Conservation (phyloP, 2,113 vertebrate genomes). For the Nycticebus coucang region DNA sequence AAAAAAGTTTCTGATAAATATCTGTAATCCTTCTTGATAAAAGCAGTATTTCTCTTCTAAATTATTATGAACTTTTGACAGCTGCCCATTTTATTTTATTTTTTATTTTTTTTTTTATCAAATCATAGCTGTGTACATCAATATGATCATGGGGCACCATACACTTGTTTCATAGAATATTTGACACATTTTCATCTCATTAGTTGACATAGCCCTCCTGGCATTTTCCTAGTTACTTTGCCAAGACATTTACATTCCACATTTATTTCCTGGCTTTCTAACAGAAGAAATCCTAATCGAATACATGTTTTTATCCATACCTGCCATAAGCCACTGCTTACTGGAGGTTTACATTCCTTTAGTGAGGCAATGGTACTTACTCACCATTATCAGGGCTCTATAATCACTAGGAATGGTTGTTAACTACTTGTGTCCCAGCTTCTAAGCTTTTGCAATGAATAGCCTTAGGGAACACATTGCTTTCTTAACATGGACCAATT, state of each 20-base stretch:
- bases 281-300: background rate
- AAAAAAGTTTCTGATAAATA: background rate
- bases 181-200: no score
- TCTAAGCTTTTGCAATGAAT: background rate
- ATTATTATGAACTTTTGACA: background rate
- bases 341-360: background rate
- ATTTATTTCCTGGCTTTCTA: slow-evolving; percentile 20
- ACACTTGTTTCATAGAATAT: no score
- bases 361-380: background rate
- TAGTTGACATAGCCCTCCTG: no score
- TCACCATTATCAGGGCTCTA: background rate
- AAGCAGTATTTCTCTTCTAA: background rate
- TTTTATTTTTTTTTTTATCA: no score
- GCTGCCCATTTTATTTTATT: background rate
- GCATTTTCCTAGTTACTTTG: no score
- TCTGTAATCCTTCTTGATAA: background rate
- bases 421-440: background rate
- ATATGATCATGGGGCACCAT: no score
- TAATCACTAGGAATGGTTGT: background rate
- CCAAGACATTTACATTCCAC: no score
- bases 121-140: no score
- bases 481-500: slow-evolving; percentile 3
- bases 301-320: background rate
- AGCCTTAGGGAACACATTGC: background rate
- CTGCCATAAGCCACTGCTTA: background rate